These are phyloP conservation scores for Cerastis rubricosa DNA, from an alignment of 2,888 invertebrate genomes.

Conservation along the genomic window DNA sequence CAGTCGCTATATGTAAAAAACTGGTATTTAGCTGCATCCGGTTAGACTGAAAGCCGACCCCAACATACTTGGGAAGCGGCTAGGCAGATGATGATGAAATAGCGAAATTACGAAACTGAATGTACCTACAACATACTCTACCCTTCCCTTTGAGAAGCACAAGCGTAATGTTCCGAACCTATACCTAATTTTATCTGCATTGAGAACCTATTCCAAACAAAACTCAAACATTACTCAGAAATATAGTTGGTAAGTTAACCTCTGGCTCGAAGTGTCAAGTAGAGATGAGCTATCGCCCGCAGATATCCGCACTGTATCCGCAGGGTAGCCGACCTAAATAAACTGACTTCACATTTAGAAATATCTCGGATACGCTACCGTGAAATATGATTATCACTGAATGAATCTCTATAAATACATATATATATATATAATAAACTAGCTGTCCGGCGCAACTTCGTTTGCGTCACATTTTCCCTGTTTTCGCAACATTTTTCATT, in stretches of 20 bases:
- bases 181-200: constrained; percentile 33
- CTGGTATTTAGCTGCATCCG: too few species aligned
- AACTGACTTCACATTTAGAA: constrained; percentile 28
- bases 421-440: too few species aligned
- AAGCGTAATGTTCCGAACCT: constrained; percentile 10
- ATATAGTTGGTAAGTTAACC: constrained; percentile 51
- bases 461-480: too few species aligned
- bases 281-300: constrained; percentile 52
- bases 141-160: background rate
- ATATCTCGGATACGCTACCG: constrained; percentile 16
- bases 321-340: constrained; percentile 52
- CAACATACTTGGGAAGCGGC: too few species aligned
- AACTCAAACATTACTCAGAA: constrained; percentile 59
- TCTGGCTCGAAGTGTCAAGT: constrained; percentile 47
- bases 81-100: background rate
- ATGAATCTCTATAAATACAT: too few species aligned
- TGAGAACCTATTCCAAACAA: constrained; percentile 37
- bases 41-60: too few species aligned
- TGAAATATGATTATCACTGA: constrained; percentile 29
- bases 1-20: too few species aligned
- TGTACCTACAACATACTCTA: background rate
- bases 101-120: background rate
- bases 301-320: constrained; percentile 59
- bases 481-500: too few species aligned
- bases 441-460: too few species aligned